A percentile compares a stretch with the other conserved stretches of the same genome.
These are phyloP conservation scores for Digitonthophagus gazella DNA, from an alignment of 2,888 invertebrate species.

Conservation along the genomic window DNA sequence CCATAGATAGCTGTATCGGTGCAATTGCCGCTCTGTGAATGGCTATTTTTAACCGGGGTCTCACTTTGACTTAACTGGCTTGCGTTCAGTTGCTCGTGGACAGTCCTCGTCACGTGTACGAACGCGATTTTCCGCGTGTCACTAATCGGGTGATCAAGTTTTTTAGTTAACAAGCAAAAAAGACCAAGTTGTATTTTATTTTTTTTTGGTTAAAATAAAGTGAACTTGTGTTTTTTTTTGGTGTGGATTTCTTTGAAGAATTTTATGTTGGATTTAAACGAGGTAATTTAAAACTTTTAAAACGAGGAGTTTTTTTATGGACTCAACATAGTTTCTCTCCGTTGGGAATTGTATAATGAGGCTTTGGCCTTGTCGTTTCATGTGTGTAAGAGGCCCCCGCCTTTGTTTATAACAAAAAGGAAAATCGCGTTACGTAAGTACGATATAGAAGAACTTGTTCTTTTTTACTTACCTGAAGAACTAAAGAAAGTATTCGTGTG, in stretches of 20 bases:
- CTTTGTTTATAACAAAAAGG: neutral
- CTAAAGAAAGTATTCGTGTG: too few species aligned
- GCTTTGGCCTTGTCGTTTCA: neutral
- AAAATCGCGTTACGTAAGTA: neutral
- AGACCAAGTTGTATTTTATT: too few species aligned
- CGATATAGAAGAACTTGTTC: neutral
- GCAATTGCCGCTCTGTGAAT: neutral
- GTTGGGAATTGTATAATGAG: neutral
- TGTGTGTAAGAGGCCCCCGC: neutral
- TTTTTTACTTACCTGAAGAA: neutral
- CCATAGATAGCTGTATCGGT: too few species aligned
- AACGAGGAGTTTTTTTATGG: too few species aligned
- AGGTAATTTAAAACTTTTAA: too few species aligned
- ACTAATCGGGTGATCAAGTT: too few species aligned
- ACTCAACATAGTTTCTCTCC: neutral
- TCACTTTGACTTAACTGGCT: neutral
- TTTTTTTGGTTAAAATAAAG: too few species aligned
- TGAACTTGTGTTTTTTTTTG: neutral
- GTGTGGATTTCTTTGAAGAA: too few species aligned
- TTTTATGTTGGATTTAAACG: too few species aligned
- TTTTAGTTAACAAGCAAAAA: too few species aligned
- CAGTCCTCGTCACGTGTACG: neutral
- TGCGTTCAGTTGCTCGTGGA: neutral
- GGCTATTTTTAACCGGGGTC: neutral
- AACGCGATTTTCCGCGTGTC: neutral